A percentile compares a stretch with the other conserved stretches of the same genome.
phyloP scores from a whole-genome alignment of 2,888 invertebrate genomes.

The Thymelicus lineola region DNA sequence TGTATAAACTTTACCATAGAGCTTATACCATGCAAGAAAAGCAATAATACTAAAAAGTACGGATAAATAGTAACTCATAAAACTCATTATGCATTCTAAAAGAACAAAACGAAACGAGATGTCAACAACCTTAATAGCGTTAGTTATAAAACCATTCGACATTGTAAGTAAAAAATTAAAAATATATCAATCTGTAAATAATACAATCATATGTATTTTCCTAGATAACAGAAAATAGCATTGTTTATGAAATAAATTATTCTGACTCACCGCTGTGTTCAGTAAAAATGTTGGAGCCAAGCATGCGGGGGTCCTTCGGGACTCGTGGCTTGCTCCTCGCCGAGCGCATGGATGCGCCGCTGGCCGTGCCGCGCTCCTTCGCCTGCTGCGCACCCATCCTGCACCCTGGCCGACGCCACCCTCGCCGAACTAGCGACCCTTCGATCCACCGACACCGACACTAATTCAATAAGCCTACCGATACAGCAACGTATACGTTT shows the following conservation, averaged over 20 bases:
- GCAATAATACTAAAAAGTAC: too few relatives aligned
- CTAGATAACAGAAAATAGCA: slow-evolving; percentile 4
- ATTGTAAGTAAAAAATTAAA: not conserved
- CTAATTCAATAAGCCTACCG: slow-evolving; percentile 69
- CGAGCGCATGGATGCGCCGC: slow-evolving; percentile 90
- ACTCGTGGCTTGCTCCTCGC: slow-evolving; percentile 90
- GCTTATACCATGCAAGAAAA: too few relatives aligned
- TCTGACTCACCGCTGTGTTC: slow-evolving; percentile 95
- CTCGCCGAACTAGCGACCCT: slow-evolving; percentile 87
- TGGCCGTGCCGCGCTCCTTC: slow-evolving; percentile 93
- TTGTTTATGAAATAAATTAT: slow-evolving; percentile 1
- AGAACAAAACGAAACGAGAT: not conserved
- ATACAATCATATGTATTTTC: not conserved
- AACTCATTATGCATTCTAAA: not conserved
- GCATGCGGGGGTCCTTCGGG: slow-evolving; percentile 92
- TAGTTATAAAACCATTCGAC: not conserved
- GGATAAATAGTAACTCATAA: not conserved
- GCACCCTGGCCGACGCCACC: slow-evolving; percentile 71
- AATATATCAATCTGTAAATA: not conserved
- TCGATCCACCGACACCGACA: slow-evolving; percentile 47
- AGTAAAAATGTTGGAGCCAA: slow-evolving; percentile 96
- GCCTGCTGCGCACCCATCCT: slow-evolving; percentile 97
- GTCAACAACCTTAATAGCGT: slow-evolving; percentile 3
- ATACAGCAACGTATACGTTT: slow-evolving; percentile 57
- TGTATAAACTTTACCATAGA: not conserved